Evolutionary conservation across 2,113 vertebrate species (phyloP).

Genomic region (Scortum barcoo): DNA sequence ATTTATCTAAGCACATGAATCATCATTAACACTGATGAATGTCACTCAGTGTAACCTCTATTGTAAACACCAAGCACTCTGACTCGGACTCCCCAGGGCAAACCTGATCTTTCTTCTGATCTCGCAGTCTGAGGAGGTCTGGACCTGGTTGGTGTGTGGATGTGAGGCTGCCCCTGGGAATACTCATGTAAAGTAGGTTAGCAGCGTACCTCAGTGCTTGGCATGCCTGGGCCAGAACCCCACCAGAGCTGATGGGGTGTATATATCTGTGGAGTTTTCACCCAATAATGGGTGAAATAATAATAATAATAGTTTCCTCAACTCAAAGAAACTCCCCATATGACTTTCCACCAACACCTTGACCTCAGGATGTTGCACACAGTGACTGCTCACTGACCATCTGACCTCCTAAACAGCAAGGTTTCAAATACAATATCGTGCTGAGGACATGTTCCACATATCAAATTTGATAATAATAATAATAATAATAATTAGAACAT

Average conservation of each 20-base stretch:
- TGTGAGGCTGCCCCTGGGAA: neutral
- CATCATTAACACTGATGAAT: slow-evolving; percentile 55
- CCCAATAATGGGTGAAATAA: no score
- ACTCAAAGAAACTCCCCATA: neutral
- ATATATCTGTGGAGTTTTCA: neutral
- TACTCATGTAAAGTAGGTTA: neutral
- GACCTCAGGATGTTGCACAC: neutral
- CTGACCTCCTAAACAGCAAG: neutral
- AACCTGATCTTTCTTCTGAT: neutral
- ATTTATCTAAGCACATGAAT: slow-evolving; percentile 55
- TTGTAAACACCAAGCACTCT: slow-evolving; percentile 41
- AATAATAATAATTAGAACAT: neutral
- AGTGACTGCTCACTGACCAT: neutral
- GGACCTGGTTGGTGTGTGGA: neutral
- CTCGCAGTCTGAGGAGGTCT: neutral
- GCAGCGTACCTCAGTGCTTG: neutral
- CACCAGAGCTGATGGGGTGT: neutral
- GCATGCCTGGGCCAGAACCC: no score
- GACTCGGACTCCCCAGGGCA: slow-evolving; percentile 23
- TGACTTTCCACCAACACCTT: neutral
- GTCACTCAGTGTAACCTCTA: slow-evolving; percentile 55
- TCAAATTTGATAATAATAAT: no score
- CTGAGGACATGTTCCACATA: neutral
- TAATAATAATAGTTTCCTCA: no score
- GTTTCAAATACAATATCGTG: neutral